A percentile compares a stretch with the other conserved stretches of the same genome.
Conservation (phyloP, 2,113 vertebrate genomes). For the Dasyprocta punctata region DNA sequence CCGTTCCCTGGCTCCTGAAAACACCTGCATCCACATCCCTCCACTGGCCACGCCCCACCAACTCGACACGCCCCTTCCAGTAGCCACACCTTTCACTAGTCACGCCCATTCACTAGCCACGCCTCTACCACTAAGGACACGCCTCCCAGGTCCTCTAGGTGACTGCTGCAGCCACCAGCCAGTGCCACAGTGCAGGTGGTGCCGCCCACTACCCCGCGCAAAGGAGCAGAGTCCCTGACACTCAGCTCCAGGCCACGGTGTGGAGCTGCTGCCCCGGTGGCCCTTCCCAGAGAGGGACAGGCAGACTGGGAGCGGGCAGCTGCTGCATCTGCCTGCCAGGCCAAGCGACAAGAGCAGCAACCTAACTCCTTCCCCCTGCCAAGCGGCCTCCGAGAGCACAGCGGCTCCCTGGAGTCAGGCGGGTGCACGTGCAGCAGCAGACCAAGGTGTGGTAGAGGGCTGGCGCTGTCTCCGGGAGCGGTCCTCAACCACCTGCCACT, state of each 20-base stretch:
- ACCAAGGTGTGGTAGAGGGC: fast-evolving
- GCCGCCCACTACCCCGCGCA: too few relatives aligned
- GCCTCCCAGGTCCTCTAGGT: too few relatives aligned
- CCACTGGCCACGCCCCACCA: too few relatives aligned
- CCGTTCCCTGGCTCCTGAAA: not conserved
- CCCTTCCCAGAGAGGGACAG: not conserved
- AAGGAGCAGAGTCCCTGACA: not conserved
- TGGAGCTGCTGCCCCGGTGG: not conserved
- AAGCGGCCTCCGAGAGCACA: not conserved
- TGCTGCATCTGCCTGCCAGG: not conserved
- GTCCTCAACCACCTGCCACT: not conserved
- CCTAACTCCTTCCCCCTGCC: not conserved
- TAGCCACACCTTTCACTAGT: too few relatives aligned
- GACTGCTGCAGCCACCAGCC: not conserved
- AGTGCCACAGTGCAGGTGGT: fast-evolving
- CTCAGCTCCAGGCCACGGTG: not conserved
- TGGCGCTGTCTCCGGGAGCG: not conserved
- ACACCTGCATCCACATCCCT: too few relatives aligned
- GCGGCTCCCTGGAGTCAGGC: too few relatives aligned
- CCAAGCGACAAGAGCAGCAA: not conserved
- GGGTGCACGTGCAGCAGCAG: fast-evolving
- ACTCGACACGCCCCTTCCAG: too few relatives aligned
- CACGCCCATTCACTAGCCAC: too few relatives aligned
- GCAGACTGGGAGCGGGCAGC: fast-evolving
- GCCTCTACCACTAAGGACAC: not conserved